Percentiles rank a stretch among this genome's conserved stretches.
phyloP scores from a whole-genome alignment of 2,113 vertebrate species.

The Oncorhynchus clarkii region DNA sequence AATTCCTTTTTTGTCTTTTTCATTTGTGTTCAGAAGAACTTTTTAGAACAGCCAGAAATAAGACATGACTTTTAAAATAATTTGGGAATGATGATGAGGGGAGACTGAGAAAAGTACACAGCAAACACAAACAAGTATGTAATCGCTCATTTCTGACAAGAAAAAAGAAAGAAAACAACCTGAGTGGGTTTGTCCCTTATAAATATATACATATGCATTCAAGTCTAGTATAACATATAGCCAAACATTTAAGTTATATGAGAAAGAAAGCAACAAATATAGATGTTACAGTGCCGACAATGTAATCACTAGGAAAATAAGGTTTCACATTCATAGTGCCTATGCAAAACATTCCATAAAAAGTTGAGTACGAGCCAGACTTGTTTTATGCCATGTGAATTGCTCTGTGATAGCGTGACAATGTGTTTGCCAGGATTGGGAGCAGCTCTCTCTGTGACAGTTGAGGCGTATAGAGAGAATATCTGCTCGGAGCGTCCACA shows the following conservation, averaged over 20 bases:
- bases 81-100: slow-evolving; percentile 65
- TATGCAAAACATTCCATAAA: slow-evolving; percentile 51
- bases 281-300: slow-evolving; percentile 55
- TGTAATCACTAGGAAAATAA: slow-evolving; percentile 26
- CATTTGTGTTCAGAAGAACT: slow-evolving; percentile 50
- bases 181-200: slow-evolving; percentile 68
- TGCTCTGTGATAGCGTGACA: slow-evolving; percentile 35
- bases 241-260: slow-evolving; percentile 14
- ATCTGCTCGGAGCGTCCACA: slow-evolving; percentile 37
- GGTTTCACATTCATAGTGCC: slow-evolving; percentile 44
- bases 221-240: slow-evolving; percentile 40
- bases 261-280: not conserved
- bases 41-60: slow-evolving; percentile 30
- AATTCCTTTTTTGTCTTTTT: slow-evolving; percentile 73
- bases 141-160: slow-evolving; percentile 79
- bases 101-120: slow-evolving; percentile 58
- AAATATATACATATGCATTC: slow-evolving; percentile 53
- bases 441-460: slow-evolving; percentile 44
- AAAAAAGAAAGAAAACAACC: slow-evolving; percentile 74
- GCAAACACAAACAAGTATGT: slow-evolving; percentile 75
- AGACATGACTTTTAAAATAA: slow-evolving; percentile 72
- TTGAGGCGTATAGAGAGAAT: slow-evolving; percentile 7
- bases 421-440: slow-evolving; percentile 51
- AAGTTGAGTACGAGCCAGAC: slow-evolving; percentile 34
- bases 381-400: slow-evolving; percentile 52